Conservation (phyloP, 2,888 invertebrate genomes). For the Heliconius erato region DNA sequence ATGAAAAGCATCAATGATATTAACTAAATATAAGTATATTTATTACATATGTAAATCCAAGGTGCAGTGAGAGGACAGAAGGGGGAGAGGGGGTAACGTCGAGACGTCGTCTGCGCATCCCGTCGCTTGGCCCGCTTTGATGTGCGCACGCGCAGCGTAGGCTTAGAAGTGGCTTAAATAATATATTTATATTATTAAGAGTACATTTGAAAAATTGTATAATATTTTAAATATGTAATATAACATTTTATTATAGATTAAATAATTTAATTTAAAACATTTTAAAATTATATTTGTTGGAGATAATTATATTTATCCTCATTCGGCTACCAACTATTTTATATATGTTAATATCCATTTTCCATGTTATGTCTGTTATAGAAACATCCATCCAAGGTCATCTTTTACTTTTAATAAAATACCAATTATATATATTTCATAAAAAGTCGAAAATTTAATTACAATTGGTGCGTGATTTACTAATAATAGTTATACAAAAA, state of each 20-base stretch:
- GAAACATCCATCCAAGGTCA: no score
- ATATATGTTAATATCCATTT: no score
- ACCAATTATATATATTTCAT: no score
- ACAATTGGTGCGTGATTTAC: no score
- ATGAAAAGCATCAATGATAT: constrained; percentile 28
- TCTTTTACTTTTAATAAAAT: no score
- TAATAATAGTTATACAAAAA: no score
- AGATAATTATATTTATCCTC: not conserved
- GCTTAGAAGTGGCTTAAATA: not conserved
- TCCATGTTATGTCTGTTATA: no score
- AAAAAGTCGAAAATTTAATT: no score
- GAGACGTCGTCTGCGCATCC: constrained; percentile 84
- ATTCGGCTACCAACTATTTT: not conserved
- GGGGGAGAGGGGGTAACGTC: constrained; percentile 57
- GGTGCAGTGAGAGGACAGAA: constrained; percentile 45
- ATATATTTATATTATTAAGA: not conserved
- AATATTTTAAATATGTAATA: not conserved
- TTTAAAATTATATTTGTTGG: not conserved
- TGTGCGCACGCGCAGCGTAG: constrained; percentile 57
- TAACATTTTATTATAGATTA: not conserved
- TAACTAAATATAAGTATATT: constrained; percentile 36
- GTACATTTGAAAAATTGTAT: not conserved
- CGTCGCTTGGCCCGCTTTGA: constrained; percentile 73
- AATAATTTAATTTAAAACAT: not conserved
- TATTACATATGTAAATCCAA: constrained; percentile 37